Evolutionary conservation across 2,888 invertebrate genomes (phyloP), one percentile per base, ranked within the genome.

Genomic region (Thecocarcelia acutangulata): DNA sequence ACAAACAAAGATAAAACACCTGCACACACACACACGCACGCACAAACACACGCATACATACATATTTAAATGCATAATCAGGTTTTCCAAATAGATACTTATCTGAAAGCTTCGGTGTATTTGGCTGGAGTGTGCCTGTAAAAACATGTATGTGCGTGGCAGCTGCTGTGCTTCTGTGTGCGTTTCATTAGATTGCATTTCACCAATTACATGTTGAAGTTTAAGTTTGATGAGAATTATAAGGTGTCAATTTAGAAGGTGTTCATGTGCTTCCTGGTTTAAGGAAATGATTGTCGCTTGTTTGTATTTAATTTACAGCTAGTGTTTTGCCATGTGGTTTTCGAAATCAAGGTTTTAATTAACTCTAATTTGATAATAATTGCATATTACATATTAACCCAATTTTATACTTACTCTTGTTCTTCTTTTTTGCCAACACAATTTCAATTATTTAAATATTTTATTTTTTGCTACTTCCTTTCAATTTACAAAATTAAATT

Each of bases 331-430:
- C 9, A 33, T 33, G 33, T 54, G 37, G 42, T 54, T 8, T 42
- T 21, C 56, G 56, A 69, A 54, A 70, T 69, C 61, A 59, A 46
- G 64, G 52, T 33, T 75, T 59, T 58, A 70, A 76, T 76, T 72
- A 72, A 61, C 48, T 80, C 68, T 80, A 75, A 75, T 76, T 75
- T 46, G 33, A 68, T 72, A 76, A 61, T 56, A 66, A 80, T 80
- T 72, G 54, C 17, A 17, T n/a, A n/a, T 42, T 52, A 44, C 33
- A 8, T 63, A 21, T 46, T 37, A 17, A 28, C 63, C 44, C 56
- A 48, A 40, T 64, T 48, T 37, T 54, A 46, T 42, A 44, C 42
- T 33, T n/a, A 3, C 33, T 8, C 33, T 33, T 6, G 28, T 0
- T 40, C 48, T 48, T 50, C 40, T 59, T 42, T 12, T 21, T 61